Evolutionary conservation across 2,888 invertebrate genomes (phyloP), one percentile per base, ranked within the genome.

Genomic region (Galerucella nymphaeae): DNA sequence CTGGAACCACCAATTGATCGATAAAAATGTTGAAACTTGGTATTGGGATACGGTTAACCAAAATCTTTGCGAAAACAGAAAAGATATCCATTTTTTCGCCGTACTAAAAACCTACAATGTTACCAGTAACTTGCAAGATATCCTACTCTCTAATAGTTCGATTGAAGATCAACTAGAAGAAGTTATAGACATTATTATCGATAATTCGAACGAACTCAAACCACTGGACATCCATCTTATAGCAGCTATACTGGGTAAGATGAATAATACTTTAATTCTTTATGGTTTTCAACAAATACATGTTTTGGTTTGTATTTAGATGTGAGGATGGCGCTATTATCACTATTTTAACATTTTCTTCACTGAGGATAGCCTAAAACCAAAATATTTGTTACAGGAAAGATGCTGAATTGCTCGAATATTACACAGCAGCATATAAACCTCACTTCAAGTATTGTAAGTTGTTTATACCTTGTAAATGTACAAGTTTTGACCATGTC

Each of bases 381-480:
- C 14, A 9, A 53, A 55, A n/a, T 10, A 55, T 16, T 18, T 41
- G 1, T 16, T 66, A 42, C 10, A 55, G 50, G 14, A 14, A 16
- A 45, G 42, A 63, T 41, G 23, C n/a, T 23, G 16, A n/a, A 10
- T 1, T 16, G 18, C 9, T 16, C 53, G 2, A 66, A 66, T 42
- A 62, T 75, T 8, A 64, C 72, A 42, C 86, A 87, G 45, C 86
- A 88, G 72, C 87, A 77, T 59, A 71, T 78, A 14, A 53, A 58
- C 1, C 30, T 73, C 4, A 74, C 88, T 55, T 88, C 89, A 6
- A 87, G 86, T 84, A 86, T 87, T 16, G 86, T 90, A 83, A 89
- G 91, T 80, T 88, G 88, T 82, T 57, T 82, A n/a, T 76, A 79
- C 50, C 59, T 68, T 58, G 78, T 79, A 13, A 61, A 78, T 0